Conservation (phyloP, 2,113 vertebrate species). For the Myiagra hebetior region DNA sequence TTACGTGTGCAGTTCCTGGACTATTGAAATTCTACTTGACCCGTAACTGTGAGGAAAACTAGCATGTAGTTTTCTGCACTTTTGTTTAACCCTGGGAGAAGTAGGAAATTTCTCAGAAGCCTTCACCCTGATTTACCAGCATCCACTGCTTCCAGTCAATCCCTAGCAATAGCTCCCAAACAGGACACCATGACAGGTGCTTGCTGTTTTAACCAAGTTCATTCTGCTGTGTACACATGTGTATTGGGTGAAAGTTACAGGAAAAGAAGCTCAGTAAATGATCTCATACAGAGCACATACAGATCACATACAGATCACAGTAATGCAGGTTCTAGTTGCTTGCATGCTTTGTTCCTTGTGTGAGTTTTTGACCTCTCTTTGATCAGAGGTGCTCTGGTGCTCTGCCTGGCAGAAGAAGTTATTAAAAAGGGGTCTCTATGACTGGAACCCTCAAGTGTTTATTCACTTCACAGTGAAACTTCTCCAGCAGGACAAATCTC, state of each 20-base stretch:
- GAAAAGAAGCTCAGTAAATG: background rate
- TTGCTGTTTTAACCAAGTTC: background rate
- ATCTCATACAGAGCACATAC: too few species aligned
- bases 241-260: background rate
- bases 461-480: background rate
- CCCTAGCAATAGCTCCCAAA: background rate
- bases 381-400: background rate
- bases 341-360: background rate
- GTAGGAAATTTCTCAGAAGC: background rate
- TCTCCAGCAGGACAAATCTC: background rate
- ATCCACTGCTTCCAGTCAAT: background rate
- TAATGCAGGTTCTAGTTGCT: background rate
- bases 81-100: background rate
- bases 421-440: background rate
- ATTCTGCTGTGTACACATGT: background rate
- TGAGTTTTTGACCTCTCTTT: background rate
- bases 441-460: background rate
- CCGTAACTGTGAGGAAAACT: background rate
- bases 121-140: background rate
- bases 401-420: background rate
- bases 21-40: background rate
- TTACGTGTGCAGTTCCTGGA: background rate
- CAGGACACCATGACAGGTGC: fast-evolving
- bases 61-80: background rate
- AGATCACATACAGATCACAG: too few species aligned